Percentiles rank a stretch among this genome's conserved stretches.
These are phyloP conservation scores for Potorous gilbertii DNA, from an alignment of 2,797 vertebrate species.

Conservation along the genomic window DNA sequence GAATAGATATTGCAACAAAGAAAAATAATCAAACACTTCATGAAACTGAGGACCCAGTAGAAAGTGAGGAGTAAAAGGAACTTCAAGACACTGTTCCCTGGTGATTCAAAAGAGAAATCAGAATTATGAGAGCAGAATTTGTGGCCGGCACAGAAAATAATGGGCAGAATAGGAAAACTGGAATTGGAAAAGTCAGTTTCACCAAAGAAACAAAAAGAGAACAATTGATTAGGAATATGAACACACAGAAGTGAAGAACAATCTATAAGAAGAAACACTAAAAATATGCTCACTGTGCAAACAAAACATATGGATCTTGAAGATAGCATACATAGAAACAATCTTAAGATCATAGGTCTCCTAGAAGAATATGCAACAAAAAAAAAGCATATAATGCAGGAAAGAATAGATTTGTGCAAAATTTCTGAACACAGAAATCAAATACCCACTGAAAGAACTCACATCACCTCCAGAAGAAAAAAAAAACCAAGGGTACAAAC, in stretches of 20 bases:
- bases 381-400: not conserved
- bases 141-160: not conserved
- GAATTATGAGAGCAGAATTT: not conserved
- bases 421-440: not conserved
- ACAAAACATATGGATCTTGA: not conserved
- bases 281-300: not conserved
- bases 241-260: not conserved
- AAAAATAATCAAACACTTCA: too few relatives aligned
- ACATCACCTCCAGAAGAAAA: not conserved
- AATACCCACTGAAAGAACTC: not conserved
- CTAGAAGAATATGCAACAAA: not conserved
- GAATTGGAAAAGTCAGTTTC: not conserved
- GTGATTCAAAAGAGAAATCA: not conserved
- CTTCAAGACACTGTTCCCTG: too few relatives aligned
- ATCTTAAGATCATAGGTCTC: not conserved
- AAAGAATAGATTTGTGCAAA: not conserved
- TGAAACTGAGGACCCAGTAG: too few relatives aligned
- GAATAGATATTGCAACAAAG: too few relatives aligned
- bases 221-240: not conserved
- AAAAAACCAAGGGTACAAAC: not conserved
- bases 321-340: not conserved
- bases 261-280: not conserved
- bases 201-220: not conserved
- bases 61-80: too few relatives aligned
- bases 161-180: not conserved